A percentile compares a stretch with the other conserved stretches of the same genome.
These are phyloP conservation scores for Eumacrocentrus americanus DNA, from an alignment of 2,888 invertebrate species.

Conservation along the genomic window DNA sequence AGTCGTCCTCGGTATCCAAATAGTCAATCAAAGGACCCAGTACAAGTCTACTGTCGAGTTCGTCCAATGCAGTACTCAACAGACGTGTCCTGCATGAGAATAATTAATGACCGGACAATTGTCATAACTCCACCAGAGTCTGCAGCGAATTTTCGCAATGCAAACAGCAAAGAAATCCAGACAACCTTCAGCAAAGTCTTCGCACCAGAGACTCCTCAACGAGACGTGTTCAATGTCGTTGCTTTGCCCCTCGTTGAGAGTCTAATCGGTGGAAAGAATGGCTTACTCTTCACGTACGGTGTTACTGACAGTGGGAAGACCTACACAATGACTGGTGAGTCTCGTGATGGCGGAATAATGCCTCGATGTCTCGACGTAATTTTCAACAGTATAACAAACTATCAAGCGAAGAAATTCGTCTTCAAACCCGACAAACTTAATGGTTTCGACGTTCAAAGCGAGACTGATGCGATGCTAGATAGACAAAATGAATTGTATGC, in stretches of 20 bases:
- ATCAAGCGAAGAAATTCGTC: constrained; percentile 85
- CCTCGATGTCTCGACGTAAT: constrained; percentile 89
- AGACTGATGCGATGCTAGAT: constrained; percentile 86
- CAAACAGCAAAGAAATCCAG: constrained; percentile 72
- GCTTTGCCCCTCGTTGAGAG: constrained; percentile 87
- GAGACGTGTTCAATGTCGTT: constrained; percentile 82
- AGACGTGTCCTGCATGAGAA: constrained; percentile 72
- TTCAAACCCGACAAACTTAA: constrained; percentile 95
- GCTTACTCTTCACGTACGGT: constrained; percentile 94
- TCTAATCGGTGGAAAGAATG: constrained; percentile 87
- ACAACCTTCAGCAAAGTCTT: constrained; percentile 87
- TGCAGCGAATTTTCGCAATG: constrained; percentile 66
- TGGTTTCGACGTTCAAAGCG: constrained; percentile 88
- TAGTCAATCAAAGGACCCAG: constrained; percentile 70
- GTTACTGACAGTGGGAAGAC: constrained; percentile 98
- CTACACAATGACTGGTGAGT: constrained; percentile 87
- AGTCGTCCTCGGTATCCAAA: constrained; percentile 48
- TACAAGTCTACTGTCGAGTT: constrained; percentile 88
- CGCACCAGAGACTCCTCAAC: constrained; percentile 78
- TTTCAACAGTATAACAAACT: constrained; percentile 87
- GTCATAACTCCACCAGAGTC: constrained; percentile 72
- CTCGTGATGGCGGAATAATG: constrained; percentile 81
- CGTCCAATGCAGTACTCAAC: constrained; percentile 76
- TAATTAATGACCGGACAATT: constrained; percentile 73
- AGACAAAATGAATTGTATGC: constrained; percentile 67